Conservation (phyloP, 2,113 vertebrate species). For the Colius striatus region DNA sequence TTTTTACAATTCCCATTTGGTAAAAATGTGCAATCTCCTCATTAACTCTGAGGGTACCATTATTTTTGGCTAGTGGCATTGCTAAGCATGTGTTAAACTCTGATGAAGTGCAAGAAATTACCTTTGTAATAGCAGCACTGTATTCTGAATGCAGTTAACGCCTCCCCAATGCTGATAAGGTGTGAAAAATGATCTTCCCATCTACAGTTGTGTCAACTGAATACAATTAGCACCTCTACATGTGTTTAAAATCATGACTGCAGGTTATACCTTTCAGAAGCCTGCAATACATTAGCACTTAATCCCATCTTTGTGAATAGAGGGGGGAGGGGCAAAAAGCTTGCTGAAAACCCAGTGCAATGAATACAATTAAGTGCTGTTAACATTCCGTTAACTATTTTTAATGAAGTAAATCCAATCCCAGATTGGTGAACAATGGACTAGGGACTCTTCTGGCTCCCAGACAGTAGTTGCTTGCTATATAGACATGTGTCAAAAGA, state of each 20-base stretch:
- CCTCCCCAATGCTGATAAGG: conserved; percentile 60
- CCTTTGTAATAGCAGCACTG: conserved; percentile 58
- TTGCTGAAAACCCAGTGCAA: neutral
- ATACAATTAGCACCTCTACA: conserved; percentile 73
- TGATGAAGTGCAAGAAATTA: conserved; percentile 62
- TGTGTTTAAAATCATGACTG: conserved; percentile 64
- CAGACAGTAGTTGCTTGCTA: neutral
- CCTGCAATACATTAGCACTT: conserved; percentile 56
- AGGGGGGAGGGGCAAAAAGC: neutral
- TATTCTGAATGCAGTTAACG: conserved; percentile 61
- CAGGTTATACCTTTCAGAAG: conserved; percentile 50
- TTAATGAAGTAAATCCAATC: conserved; percentile 24
- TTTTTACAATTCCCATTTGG: neutral
- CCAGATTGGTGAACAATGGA: neutral
- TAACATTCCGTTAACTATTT: conserved; percentile 51
- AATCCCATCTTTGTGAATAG: conserved; percentile 38
- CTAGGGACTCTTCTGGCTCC: neutral
- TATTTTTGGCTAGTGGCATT: conserved; percentile 51
- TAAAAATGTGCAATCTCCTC: conserved; percentile 1
- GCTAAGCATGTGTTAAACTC: conserved; percentile 49
- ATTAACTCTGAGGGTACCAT: conserved; percentile 11
- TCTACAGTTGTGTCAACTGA: conserved; percentile 64
- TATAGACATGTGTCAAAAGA: neutral
- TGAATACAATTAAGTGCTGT: conserved; percentile 42
- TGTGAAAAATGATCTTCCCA: conserved; percentile 67